A percentile compares a stretch with the other conserved stretches of the same genome.
Conservation (phyloP, 1,140 invertebrate species). For the Sarcophaga bullata region DNA sequence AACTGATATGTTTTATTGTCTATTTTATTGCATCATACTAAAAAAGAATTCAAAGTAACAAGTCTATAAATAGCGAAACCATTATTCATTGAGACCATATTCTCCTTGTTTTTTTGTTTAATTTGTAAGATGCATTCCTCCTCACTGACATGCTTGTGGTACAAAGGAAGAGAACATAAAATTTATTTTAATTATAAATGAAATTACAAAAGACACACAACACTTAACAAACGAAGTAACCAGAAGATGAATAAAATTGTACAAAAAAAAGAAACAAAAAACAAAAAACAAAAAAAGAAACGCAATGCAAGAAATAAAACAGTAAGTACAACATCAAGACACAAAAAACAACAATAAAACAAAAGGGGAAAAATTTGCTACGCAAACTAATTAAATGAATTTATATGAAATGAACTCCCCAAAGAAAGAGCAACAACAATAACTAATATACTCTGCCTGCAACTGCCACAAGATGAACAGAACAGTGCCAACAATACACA, state of each 20-base stretch:
- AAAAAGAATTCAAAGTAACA: background rate
- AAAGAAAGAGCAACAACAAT: constrained; percentile 7
- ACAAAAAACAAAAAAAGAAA: constrained; percentile 7
- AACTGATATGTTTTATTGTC: too few species aligned
- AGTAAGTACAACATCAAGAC: background rate
- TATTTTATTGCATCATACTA: too few species aligned
- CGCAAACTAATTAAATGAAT: constrained; percentile 39
- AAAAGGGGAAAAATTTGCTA: constrained; percentile 2
- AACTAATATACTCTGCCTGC: background rate
- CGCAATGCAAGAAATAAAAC: background rate
- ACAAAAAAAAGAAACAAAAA: background rate
- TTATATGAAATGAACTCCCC: constrained; percentile 39
- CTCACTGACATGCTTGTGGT: constrained; percentile 26
- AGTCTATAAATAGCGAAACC: background rate
- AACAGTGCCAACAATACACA: background rate
- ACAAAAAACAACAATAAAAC: background rate
- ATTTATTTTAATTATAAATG: constrained; percentile 39
- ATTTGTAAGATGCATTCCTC: constrained; percentile 15
- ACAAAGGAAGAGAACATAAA: constrained; percentile 27
- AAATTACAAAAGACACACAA: background rate
- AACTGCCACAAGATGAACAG: constrained; percentile 15
- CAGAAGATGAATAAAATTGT: background rate
- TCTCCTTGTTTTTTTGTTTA: background rate
- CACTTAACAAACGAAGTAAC: background rate
- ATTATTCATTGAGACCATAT: constrained; percentile 29